Evolutionary conservation across 1,140 invertebrate genomes (phyloP).

Genomic region (Campoletis sonorensis): DNA sequence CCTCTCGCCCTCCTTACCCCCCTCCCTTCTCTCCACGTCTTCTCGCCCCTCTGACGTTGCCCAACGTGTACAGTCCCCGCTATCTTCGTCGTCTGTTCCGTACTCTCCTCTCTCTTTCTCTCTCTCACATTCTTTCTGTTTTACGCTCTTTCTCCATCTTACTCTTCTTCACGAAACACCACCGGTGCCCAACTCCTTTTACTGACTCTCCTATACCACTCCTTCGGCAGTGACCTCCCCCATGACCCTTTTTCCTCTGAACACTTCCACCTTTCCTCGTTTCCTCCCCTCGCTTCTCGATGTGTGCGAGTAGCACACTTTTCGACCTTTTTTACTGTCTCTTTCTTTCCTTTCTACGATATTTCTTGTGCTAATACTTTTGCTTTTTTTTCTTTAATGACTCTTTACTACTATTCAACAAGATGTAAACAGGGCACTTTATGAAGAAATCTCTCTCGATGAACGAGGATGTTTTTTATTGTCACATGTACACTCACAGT

Average conservation of each 20-base stretch:
- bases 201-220: conserved; percentile 64
- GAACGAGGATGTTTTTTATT: conserved; percentile 24
- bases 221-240: conserved; percentile 71
- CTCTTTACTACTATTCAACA: conserved; percentile 10
- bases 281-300: conserved; percentile 24
- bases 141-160: conserved; percentile 26
- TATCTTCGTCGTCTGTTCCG: conserved; percentile 43
- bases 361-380: background rate
- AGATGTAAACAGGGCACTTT: conserved; percentile 11
- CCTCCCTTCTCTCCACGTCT: conserved; percentile 36
- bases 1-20: conserved; percentile 51
- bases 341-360: background rate
- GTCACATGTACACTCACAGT: background rate
- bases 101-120: conserved; percentile 7
- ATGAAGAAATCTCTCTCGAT: conserved; percentile 18
- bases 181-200: conserved; percentile 53
- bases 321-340: background rate
- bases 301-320: conserved; percentile 24
- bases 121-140: no score
- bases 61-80: conserved; percentile 49
- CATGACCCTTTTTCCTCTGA: conserved; percentile 70
- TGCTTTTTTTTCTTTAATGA: conserved; percentile 15
- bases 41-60: conserved; percentile 43
- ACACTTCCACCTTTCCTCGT: conserved; percentile 46
- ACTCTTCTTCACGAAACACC: conserved; percentile 39